Evolutionary conservation across 2,888 invertebrate species (phyloP).

Genomic region (Sericinus montela): DNA sequence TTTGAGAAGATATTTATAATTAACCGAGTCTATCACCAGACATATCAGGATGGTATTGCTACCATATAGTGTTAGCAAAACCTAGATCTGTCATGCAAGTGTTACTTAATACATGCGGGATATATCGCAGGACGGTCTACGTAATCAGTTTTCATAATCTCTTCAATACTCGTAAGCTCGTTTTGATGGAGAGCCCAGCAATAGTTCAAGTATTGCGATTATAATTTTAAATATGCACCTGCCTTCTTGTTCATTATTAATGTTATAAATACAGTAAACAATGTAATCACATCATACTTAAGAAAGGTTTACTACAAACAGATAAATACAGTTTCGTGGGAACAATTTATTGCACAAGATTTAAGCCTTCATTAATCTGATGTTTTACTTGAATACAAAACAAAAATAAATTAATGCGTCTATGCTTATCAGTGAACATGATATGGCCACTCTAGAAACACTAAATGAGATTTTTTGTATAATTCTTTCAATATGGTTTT

Average conservation of each 20-base stretch:
- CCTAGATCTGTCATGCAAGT: conserved; percentile 5
- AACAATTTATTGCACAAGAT: conserved; percentile 11
- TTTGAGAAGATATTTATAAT: neutral
- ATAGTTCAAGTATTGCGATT: neutral
- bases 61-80: neutral
- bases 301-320: conserved; percentile 12
- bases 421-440: too few relatives aligned
- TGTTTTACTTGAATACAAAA: too few relatives aligned
- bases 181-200: neutral
- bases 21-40: neutral
- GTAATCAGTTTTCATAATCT: conserved; percentile 13
- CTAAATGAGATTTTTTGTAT: too few relatives aligned
- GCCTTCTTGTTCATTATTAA: conserved; percentile 6
- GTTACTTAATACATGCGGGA: conserved; percentile 5
- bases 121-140: conserved; percentile 4
- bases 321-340: conserved; percentile 13
- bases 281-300: conserved; percentile 15
- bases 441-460: too few relatives aligned
- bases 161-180: conserved; percentile 6
- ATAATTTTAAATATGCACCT: neutral
- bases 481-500: too few relatives aligned
- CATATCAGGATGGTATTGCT: neutral
- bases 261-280: conserved; percentile 5
- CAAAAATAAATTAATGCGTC: too few relatives aligned
- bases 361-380: conserved; percentile 1